phyloP scores from a whole-genome alignment of 2,888 invertebrate genomes.

The Drosophila bunnanda region DNA sequence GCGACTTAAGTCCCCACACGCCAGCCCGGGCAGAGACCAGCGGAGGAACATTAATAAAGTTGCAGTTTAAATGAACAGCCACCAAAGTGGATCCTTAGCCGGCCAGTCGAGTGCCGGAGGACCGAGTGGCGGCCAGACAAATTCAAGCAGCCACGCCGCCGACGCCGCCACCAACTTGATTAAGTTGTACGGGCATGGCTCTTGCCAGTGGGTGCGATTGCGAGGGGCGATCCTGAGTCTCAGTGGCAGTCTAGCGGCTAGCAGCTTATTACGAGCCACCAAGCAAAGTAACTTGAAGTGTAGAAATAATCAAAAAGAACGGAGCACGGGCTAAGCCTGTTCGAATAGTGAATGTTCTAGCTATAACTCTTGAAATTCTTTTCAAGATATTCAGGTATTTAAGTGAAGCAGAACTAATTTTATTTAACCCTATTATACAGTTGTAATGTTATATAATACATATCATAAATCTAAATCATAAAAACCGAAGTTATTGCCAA shows the following conservation, averaged over 20 bases:
- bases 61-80: constrained; percentile 71
- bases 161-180: constrained; percentile 59
- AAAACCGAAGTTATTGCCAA: too few species aligned
- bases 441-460: too few species aligned
- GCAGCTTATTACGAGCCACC: constrained; percentile 72
- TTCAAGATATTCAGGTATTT: not conserved
- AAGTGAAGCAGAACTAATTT: too few species aligned
- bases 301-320: constrained; percentile 41
- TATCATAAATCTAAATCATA: too few species aligned
- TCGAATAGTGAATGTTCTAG: constrained; percentile 44
- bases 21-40: constrained; percentile 3
- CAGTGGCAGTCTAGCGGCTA: constrained; percentile 60
- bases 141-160: constrained; percentile 62
- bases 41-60: constrained; percentile 67
- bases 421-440: not conserved
- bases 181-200: constrained; percentile 69
- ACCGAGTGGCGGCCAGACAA: constrained; percentile 65
- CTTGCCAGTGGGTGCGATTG: constrained; percentile 45
- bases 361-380: constrained; percentile 9
- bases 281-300: constrained; percentile 69
- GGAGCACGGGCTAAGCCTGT: not conserved
- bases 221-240: constrained; percentile 17
- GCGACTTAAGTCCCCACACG: constrained; percentile 26
- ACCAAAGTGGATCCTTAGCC: constrained; percentile 12
- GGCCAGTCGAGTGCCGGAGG: constrained; percentile 7